A percentile compares a stretch with the other conserved stretches of the same genome.
These are phyloP conservation scores for Augochlorella aurata DNA, from an alignment of 2,888 invertebrate species.

Conservation along the genomic window DNA sequence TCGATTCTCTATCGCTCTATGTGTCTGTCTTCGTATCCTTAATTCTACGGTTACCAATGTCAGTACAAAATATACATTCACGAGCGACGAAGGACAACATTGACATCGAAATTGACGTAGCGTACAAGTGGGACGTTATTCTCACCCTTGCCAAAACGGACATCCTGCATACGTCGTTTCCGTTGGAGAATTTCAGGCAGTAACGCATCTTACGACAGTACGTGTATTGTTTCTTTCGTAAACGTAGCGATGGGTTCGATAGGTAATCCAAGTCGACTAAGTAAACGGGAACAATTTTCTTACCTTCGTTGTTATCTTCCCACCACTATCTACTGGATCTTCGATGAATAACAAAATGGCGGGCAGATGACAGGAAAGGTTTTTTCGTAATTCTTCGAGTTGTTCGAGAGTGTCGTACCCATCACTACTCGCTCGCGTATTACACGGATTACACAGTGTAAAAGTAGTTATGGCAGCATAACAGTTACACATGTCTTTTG, in stretches of 20 bases:
- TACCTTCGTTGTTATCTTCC: neutral
- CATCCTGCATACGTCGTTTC: slow-evolving; percentile 38
- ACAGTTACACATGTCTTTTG: neutral
- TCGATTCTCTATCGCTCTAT: slow-evolving; percentile 21
- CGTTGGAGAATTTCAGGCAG: slow-evolving; percentile 55
- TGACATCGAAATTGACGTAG: slow-evolving; percentile 77
- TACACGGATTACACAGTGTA: neutral
- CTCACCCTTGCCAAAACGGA: slow-evolving; percentile 52
- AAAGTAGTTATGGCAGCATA: slow-evolving; percentile 24
- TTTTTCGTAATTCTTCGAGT: neutral
- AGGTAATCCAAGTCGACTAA: neutral
- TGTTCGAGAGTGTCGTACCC: neutral
- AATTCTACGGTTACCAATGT: slow-evolving; percentile 66
- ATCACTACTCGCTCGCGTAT: neutral
- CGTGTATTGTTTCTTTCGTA: slow-evolving; percentile 22
- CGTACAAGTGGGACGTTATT: slow-evolving; percentile 70
- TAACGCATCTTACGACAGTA: slow-evolving; percentile 47
- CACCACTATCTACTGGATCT: neutral
- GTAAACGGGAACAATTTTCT: neutral
- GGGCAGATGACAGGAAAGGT: neutral
- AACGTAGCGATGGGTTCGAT: neutral
- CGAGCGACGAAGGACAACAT: slow-evolving; percentile 73
- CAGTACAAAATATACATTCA: slow-evolving; percentile 75
- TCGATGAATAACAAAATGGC: neutral
- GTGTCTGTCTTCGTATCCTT: slow-evolving; percentile 35